Evolutionary conservation across 2,888 invertebrate species (phyloP).

Genomic region (Tiphia femorata): DNA sequence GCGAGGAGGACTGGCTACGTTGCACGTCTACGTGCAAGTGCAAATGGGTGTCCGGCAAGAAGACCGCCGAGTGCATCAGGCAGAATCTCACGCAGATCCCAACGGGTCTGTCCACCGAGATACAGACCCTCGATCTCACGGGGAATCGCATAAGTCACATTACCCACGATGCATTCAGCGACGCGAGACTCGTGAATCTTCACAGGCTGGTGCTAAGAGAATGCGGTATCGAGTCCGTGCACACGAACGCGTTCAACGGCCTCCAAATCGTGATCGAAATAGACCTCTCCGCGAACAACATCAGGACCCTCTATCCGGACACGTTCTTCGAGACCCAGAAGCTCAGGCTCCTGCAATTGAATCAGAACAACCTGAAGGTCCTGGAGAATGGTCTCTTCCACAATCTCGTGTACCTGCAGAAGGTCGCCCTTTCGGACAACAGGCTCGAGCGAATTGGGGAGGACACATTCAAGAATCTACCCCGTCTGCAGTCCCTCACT

Average conservation of each 20-base stretch:
- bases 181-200: slow-evolving; percentile 80
- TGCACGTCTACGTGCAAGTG: slow-evolving; percentile 82
- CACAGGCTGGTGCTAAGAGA: slow-evolving; percentile 84
- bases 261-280: slow-evolving; percentile 85
- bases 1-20: slow-evolving; percentile 71
- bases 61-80: slow-evolving; percentile 83
- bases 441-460: slow-evolving; percentile 78
- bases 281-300: slow-evolving; percentile 82
- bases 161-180: slow-evolving; percentile 77
- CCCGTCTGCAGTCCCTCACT: slow-evolving; percentile 77
- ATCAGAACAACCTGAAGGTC: slow-evolving; percentile 80
- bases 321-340: slow-evolving; percentile 81
- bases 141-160: slow-evolving; percentile 78
- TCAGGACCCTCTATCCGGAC: slow-evolving; percentile 76
- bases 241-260: slow-evolving; percentile 81
- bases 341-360: slow-evolving; percentile 80
- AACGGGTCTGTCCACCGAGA: slow-evolving; percentile 77
- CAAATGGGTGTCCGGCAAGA: slow-evolving; percentile 88
- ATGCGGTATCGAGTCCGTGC: slow-evolving; percentile 81
- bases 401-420: slow-evolving; percentile 80
- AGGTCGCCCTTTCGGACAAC: slow-evolving; percentile 84
- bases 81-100: slow-evolving; percentile 80
- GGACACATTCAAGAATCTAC: slow-evolving; percentile 79
- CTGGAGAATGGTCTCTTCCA: slow-evolving; percentile 83
- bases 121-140: slow-evolving; percentile 76